Base-by-base conservation (phyloP, 2,888 invertebrate genomes). In the Ryuthela nishihirai region DNA sequence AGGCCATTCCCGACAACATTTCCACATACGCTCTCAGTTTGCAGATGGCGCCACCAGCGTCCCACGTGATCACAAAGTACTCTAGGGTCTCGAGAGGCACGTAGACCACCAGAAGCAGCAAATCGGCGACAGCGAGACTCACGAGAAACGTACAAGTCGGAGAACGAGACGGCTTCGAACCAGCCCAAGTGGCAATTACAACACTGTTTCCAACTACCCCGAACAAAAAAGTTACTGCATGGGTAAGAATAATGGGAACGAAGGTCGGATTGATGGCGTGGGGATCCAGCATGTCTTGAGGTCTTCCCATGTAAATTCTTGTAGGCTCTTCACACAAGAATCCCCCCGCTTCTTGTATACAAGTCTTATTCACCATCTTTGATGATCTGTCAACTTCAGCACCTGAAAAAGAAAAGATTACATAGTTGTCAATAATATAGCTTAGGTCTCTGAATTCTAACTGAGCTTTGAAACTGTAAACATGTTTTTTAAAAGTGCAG, bases 1-100 rank as follows among this genome's bases (percentile, higher is more conserved):
- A 75, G 0, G 76, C 74, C 18, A 73, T 70, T 3, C 75, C 75
- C 1, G 75, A 72, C n/a, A 76, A 65, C 72, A 75, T 73, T 66
- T 76, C 75, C 3, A 72, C 71, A 64, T 75, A 77, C 20, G 72
- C 72, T 0, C 74, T 72, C 15, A 76, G 58, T 64, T 76, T 76
- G 67, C 77, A 77, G 43, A 75, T 66, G 6, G 68, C 66, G n/a
- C 69, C 64, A 3, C 72, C 72, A 2, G 70, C 68, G 1, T 69
- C 63, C 74, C 73, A 75, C 1, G 67, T 70, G 9, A 72, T 64
- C 12, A 67, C 64, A 38, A 73, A 70, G 59, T 71, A 70, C 4
- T 65, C 63, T 1, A 67, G 25, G 2, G 66, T 67, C 47, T 68
- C 68, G 59, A 70, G 41, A 43, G 69, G 64, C 54, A 67, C 66